A percentile compares a stretch with the other conserved stretches of the same genome.
phyloP scores from a whole-genome alignment of 2,113 vertebrate genomes.

The Thinocorus orbignyianus region DNA sequence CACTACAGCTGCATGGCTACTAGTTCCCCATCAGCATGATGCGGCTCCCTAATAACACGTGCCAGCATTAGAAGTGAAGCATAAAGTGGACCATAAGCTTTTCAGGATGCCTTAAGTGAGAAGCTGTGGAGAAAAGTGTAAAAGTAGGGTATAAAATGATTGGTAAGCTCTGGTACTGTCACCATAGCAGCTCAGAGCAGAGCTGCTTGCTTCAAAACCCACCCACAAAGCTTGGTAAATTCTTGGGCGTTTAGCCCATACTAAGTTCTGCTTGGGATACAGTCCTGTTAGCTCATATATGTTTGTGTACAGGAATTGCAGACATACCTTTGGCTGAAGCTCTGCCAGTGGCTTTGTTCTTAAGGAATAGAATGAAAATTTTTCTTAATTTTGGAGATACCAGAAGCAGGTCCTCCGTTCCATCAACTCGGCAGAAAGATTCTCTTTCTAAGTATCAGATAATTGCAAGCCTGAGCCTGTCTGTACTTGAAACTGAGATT shows the following conservation, averaged over 20 bases:
- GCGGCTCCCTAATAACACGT: background rate
- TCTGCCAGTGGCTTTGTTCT: constrained; percentile 18
- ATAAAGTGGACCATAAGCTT: background rate
- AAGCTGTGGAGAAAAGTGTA: background rate
- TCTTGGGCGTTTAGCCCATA: background rate
- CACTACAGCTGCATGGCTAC: background rate
- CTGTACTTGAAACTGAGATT: constrained; percentile 54
- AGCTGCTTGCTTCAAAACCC: constrained; percentile 36
- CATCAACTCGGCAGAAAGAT: constrained; percentile 35
- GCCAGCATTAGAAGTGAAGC: background rate
- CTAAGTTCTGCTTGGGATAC: constrained; percentile 5
- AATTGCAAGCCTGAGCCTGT: constrained; percentile 64
- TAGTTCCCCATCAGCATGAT: background rate
- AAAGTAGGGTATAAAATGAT: background rate
- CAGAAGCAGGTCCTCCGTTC: constrained; percentile 55
- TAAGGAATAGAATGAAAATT: background rate
- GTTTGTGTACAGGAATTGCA: constrained; percentile 10
- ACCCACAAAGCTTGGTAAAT: constrained; percentile 56
- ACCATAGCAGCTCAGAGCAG: background rate
- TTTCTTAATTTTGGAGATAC: constrained; percentile 23
- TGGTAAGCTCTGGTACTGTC: background rate
- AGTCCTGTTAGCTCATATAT: background rate
- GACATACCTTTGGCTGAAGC: constrained; percentile 46
- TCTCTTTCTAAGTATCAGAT: constrained; percentile 69
- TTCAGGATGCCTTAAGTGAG: background rate